Percentiles rank a stretch among this genome's conserved stretches.
Conservation (phyloP, 1,140 invertebrate species). For the Ceratina japonica region DNA sequence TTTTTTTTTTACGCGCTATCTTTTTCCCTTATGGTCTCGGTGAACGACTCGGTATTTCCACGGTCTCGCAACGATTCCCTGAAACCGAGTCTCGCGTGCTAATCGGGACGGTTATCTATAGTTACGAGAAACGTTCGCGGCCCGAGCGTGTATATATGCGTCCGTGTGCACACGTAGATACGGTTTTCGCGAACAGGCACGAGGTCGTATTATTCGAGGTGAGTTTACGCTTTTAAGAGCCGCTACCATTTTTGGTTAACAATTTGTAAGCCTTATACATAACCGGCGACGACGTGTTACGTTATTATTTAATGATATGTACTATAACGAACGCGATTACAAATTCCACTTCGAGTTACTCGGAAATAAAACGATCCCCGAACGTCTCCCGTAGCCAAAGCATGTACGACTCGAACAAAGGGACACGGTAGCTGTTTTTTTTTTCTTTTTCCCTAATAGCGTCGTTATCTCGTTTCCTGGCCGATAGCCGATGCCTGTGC, state of each 20-base stretch:
- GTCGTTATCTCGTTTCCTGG: slow-evolving; percentile 43
- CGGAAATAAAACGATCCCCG: neutral
- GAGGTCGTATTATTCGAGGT: slow-evolving; percentile 53
- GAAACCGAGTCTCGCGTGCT: neutral
- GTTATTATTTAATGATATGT: slow-evolving; percentile 5
- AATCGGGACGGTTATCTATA: neutral
- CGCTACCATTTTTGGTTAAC: slow-evolving; percentile 54
- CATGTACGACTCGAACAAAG: neutral
- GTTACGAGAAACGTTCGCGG: neutral
- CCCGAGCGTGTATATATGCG: neutral
- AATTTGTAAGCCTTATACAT: neutral
- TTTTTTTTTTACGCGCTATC: slow-evolving; percentile 47
- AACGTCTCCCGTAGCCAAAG: too few species aligned
- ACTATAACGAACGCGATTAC: neutral
- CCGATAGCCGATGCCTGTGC: slow-evolving; percentile 29
- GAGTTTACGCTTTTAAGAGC: slow-evolving; percentile 53
- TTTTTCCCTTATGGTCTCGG: slow-evolving; percentile 32
- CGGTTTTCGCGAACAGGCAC: slow-evolving; percentile 37
- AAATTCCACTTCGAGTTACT: neutral
- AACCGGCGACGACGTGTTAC: too few species aligned
- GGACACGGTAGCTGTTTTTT: slow-evolving; percentile 1
- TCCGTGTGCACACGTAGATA: neutral
- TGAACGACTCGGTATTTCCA: slow-evolving; percentile 23
- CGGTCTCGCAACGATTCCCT: neutral
- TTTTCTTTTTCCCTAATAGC: slow-evolving; percentile 21